Evolutionary conservation across 2,888 invertebrate genomes (phyloP).

Genomic region (Watsonalla binaria): DNA sequence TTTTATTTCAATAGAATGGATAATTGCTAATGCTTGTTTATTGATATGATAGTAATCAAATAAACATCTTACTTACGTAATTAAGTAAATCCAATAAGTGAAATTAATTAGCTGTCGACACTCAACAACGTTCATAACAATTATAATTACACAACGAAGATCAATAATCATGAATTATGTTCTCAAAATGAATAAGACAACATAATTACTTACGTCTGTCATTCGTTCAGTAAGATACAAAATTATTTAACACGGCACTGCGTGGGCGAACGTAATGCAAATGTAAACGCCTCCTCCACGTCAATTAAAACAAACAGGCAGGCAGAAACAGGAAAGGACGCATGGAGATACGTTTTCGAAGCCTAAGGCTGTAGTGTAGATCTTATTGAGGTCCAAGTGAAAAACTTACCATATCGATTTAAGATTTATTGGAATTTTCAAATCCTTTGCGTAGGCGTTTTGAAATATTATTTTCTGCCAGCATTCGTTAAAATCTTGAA

Average conservation of each 20-base stretch:
- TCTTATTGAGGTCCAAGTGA: not conserved
- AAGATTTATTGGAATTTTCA: no score
- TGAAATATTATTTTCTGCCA: no score
- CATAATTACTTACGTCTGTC: not conserved
- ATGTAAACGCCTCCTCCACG: not conserved
- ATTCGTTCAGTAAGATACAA: not conserved
- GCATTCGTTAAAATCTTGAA: no score
- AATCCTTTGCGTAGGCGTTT: no score
- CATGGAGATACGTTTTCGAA: not conserved
- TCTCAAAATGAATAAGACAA: not conserved
- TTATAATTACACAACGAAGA: not conserved
- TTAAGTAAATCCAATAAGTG: not conserved
- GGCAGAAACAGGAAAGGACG: not conserved
- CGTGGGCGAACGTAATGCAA: constrained; percentile 1
- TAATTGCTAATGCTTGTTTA: no score
- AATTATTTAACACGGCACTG: not conserved
- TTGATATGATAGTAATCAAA: no score
- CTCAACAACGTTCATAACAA: not conserved
- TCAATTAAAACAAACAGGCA: constrained; percentile 2
- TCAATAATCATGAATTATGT: not conserved
- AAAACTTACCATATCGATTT: no score
- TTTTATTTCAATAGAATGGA: no score
- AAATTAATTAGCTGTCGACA: not conserved
- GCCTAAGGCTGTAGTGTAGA: not conserved
- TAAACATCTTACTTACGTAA: no score